Evolutionary conservation across 2,113 vertebrate species (phyloP).

Genomic region (Octodon degus): DNA sequence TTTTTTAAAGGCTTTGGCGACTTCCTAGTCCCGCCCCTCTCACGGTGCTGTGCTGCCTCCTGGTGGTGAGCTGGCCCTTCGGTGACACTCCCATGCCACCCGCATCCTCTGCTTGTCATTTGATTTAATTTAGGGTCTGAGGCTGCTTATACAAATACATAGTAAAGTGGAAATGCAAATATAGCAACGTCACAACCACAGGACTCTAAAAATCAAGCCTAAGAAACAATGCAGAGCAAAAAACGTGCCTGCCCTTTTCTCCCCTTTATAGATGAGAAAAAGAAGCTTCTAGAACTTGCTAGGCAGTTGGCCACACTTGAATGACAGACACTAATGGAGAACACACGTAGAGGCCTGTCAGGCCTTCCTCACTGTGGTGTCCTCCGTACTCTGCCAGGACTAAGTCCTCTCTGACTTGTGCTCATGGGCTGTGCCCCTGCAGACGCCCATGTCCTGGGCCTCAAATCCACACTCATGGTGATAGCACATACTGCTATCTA

Average conservation of each 20-base stretch:
- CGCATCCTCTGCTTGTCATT: fast-evolving
- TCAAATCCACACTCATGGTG: background rate
- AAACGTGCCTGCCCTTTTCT: background rate
- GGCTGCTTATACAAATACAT: background rate
- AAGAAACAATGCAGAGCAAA: background rate
- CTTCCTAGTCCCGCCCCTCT: background rate
- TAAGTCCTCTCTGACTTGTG: no score
- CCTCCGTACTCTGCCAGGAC: background rate
- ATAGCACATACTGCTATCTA: no score
- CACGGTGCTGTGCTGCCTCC: constrained; percentile 37
- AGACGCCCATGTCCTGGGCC: background rate
- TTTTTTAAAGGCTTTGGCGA: background rate
- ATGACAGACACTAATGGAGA: background rate
- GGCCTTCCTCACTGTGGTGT: background rate
- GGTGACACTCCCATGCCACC: background rate
- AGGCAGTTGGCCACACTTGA: background rate
- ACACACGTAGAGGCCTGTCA: background rate
- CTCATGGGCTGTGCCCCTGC: background rate
- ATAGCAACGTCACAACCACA: background rate
- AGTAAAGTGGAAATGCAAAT: background rate
- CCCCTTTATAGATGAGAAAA: background rate
- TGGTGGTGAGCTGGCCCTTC: background rate
- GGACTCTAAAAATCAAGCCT: background rate
- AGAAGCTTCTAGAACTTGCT: background rate
- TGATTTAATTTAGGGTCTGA: fast-evolving